Evolutionary conservation across 2,113 vertebrate species (phyloP).

Genomic region (Nothocercus nigrocapillus): DNA sequence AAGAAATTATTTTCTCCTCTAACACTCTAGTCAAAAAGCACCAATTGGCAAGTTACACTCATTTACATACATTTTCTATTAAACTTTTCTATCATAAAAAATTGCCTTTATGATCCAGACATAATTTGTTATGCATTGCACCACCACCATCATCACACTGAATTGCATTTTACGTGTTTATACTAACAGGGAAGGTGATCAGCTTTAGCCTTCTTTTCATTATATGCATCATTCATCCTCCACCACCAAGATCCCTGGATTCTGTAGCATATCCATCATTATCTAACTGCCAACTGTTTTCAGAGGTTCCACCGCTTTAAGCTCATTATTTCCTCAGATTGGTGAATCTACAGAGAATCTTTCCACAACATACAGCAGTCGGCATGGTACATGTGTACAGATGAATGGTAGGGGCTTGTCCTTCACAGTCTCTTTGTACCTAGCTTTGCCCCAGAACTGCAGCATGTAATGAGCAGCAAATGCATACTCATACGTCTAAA

Average conservation of each 20-base stretch:
- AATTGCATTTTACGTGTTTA: constrained; percentile 65
- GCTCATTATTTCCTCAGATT: constrained; percentile 82
- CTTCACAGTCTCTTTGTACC: constrained; percentile 74
- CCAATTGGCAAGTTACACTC: constrained; percentile 41
- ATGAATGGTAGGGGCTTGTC: constrained; percentile 75
- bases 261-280: constrained; percentile 75
- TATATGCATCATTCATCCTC: constrained; percentile 69
- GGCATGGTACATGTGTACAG: constrained; percentile 71
- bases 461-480: constrained; percentile 77
- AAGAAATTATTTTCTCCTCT: constrained; percentile 58
- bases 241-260: constrained; percentile 63
- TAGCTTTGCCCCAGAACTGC: constrained; percentile 64
- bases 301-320: constrained; percentile 79
- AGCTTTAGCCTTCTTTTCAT: constrained; percentile 71
- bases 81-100: constrained; percentile 67
- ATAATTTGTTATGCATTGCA: constrained; percentile 58
- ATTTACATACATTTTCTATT: constrained; percentile 68
- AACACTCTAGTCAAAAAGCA: constrained; percentile 54
- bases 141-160: constrained; percentile 53
- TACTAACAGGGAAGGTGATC: constrained; percentile 70
- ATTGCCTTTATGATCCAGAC: constrained; percentile 69
- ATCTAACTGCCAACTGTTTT: constrained; percentile 82
- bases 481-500: constrained; percentile 57
- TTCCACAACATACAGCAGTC: constrained; percentile 70
- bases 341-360: constrained; percentile 70